Base-by-base conservation (phyloP, 2,888 invertebrate species). In the Dascillus cervinus region DNA sequence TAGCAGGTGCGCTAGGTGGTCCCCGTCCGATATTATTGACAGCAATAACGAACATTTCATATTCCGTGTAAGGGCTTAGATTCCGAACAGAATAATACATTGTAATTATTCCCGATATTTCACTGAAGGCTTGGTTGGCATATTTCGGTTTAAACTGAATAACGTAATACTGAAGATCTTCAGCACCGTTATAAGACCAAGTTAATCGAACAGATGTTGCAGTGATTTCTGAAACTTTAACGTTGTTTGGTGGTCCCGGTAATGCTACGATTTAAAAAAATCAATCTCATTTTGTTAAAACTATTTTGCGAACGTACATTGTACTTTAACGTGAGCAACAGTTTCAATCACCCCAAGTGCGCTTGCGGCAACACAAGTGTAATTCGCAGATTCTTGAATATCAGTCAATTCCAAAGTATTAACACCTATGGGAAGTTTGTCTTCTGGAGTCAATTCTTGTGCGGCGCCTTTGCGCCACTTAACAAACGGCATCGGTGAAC, bases 401-500 rank as follows among this genome's bases (percentile, higher is more conserved):
- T 92, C 82, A 28, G 76, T 82, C 44, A 98, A 66, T 51, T 81
- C 77, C 22, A 98, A 73, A 8, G 90, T 83, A 65, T 96, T 97
- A 37, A 81, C 79, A 13, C 89, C 86, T 26, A 89, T 74, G 0
- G 86, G 82, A 33, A 89, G 74, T 51, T 87, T 81, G 65, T 91
- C 89, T 62, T 90, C 90, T 0, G 89, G 86, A 0, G 90, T 90
- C 44, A 92, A 65, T 66, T 91, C 91, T 60, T 79, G 79, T 5
- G 78, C 77, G 15, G 80, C 72, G 29, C 82, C 88, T 69, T 86
- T 85, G 47, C 84, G 78, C 90, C 90, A 90, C 66, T 90, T 92
- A 31, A 98, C 95, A 51, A 80, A 83, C 1, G 97, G 98, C 95
- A 97, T 95, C 3, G 97, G 97, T 0, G 96, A 91, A 11, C 98